Conservation (phyloP, 2,888 invertebrate species). For the Eupithecia tripunctaria region DNA sequence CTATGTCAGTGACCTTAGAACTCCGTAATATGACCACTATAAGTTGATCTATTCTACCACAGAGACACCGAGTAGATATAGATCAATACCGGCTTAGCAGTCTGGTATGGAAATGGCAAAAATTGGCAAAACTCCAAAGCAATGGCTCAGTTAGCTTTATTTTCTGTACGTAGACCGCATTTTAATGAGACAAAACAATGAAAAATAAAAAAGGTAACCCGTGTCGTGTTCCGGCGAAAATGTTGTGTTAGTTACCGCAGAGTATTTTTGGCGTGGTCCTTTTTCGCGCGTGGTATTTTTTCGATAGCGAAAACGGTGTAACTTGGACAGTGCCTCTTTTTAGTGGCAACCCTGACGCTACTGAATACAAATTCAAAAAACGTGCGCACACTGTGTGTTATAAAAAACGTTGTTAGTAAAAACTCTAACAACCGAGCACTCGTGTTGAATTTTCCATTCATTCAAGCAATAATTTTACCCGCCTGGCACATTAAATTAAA, state of each 20-base stretch:
- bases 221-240: constrained; percentile 35
- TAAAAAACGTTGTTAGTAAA: background rate
- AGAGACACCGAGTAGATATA: constrained; percentile 31
- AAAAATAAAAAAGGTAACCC: constrained; percentile 44
- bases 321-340: background rate
- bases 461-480: background rate
- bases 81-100: constrained; percentile 47
- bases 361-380: background rate
- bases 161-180: constrained; percentile 71
- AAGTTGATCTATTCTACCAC: constrained; percentile 43
- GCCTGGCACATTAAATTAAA: background rate
- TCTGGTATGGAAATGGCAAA: constrained; percentile 63
- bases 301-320: constrained; percentile 2
- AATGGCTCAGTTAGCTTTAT: constrained; percentile 62
- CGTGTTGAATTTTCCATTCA: background rate
- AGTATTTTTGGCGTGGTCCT: constrained; percentile 14
- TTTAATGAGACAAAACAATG: constrained; percentile 62
- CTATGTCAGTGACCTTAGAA: constrained; percentile 56
- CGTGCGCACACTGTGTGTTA: background rate
- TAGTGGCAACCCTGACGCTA: constrained; percentile 2
- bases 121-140: constrained; percentile 72
- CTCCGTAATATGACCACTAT: constrained; percentile 43
- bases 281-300: constrained; percentile 23
- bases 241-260: constrained; percentile 13
- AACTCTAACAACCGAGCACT: background rate